Evolutionary conservation across 1,140 invertebrate species (phyloP), one percentile per base, ranked within the genome.

Genomic region (Drosophila pseudoobscura): DNA sequence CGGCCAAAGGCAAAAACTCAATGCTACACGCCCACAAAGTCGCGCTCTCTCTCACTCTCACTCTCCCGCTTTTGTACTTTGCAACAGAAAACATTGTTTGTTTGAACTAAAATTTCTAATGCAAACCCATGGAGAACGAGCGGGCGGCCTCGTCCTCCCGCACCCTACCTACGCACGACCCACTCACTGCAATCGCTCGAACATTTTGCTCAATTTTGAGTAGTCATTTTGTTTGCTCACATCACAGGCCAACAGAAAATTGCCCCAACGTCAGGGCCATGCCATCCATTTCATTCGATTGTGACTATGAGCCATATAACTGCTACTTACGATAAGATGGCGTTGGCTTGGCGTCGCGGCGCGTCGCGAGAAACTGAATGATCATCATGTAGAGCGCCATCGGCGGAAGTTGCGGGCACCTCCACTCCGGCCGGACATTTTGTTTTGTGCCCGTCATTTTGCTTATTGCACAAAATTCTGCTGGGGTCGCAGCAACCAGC

Each of bases 381-480:
- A 39, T 39, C 35, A 51, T 39, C 68, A 54, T 71, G 69, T 45
- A 55, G 46, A 72, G 46, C 79, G 82, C 83, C 80, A 61, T 62
- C 69, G 69, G 73, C 58, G 69, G 75, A 78, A 76, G 65, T 71
- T 43, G 59, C 59, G 60, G 56, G 70, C 26, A 57, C 65, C 64
- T 39, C 35, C 53, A 74, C 50, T 56, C 54, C 74, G 68, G 78
- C 84, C 89, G 83, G 89, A 91, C 89, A 91, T 91, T 91, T 91
- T 91, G 89, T 91, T 91, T 91, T 89, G 82, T 90, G 89, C 89
- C 89, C 89, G 89, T 91, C 89, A 91, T 91, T 91, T 91, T 91
- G 89, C 89, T 91, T 91, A 90, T 91, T 91, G 74, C 79, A 80
- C 79, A 84, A 89, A 89, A 64, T 54, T 57, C 50, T 63, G 73